These are phyloP conservation scores for Acropora yongei DNA, from an alignment of 64 coral and sea anemone species.

Conservation along the genomic window DNA sequence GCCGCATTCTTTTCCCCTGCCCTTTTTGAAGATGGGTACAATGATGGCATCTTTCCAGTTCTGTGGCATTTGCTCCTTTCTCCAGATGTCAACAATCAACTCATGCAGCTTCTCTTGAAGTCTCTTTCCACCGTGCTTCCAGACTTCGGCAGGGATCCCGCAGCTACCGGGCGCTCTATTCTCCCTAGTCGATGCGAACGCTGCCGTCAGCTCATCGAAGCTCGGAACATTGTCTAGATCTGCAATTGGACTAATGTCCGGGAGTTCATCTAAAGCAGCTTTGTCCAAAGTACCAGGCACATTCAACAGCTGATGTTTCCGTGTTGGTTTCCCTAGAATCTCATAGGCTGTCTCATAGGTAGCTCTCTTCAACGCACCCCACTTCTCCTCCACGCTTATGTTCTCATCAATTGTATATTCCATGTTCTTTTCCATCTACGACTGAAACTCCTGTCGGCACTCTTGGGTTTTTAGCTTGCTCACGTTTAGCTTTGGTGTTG, in stretches of 20 bases:
- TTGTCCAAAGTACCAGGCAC: neutral
- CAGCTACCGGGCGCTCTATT: neutral
- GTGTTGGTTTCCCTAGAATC: neutral
- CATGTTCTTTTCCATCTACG: neutral
- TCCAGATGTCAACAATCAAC: neutral
- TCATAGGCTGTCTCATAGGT: neutral
- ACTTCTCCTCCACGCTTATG: neutral
- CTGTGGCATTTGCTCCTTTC: neutral
- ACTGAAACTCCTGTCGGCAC: neutral
- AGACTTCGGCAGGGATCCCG: neutral
- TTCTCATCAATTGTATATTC: neutral
- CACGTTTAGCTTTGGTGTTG: slow-evolving; percentile 9
- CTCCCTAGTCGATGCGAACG: neutral
- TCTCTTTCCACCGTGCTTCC: neutral
- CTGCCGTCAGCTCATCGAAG: neutral
- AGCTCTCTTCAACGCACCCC: neutral
- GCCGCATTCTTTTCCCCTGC: neutral
- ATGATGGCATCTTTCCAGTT: neutral
- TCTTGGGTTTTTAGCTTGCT: neutral
- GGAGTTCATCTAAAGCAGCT: neutral
- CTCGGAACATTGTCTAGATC: neutral
- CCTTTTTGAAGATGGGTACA: neutral
- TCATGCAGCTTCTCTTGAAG: neutral
- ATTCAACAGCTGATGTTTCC: neutral
- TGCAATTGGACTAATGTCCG: neutral